Percentiles rank a stretch among this genome's conserved stretches.
These are phyloP conservation scores for Melanostoma scalare DNA, from an alignment of 2,888 invertebrate species.

Conservation along the genomic window DNA sequence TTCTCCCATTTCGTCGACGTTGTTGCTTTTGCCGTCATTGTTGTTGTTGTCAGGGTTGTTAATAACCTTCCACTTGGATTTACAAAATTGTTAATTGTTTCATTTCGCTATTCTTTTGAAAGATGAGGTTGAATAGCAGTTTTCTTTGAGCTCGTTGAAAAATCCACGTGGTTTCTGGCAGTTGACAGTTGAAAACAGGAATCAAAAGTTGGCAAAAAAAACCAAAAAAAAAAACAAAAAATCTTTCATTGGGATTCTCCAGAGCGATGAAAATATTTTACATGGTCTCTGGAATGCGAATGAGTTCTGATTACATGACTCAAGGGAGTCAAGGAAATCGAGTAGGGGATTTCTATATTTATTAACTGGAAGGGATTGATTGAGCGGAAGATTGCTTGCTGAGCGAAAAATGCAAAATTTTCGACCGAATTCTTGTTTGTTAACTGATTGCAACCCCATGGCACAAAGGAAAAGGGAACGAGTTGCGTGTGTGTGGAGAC, in stretches of 20 bases:
- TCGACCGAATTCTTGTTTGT: constrained; percentile 22
- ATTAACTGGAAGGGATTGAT: constrained; percentile 67
- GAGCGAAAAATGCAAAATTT: constrained; percentile 55
- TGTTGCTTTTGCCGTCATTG: not conserved
- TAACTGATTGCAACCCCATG: constrained; percentile 34
- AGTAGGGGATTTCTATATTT: constrained; percentile 48
- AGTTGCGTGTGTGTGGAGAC: constrained; percentile 10
- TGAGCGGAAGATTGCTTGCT: constrained; percentile 70
- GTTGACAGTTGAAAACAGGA: constrained; percentile 30
- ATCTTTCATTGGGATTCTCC: not conserved
- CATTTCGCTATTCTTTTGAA: constrained; percentile 14
- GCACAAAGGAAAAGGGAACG: not conserved
- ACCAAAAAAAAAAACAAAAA: not conserved
- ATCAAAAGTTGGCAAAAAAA: constrained; percentile 22
- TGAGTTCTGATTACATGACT: constrained; percentile 7
- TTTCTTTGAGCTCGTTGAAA: no score
- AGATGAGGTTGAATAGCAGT: no score
- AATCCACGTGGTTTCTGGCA: not conserved
- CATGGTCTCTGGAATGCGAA: constrained; percentile 26
- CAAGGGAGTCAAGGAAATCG: not conserved
- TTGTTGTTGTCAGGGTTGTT: constrained; percentile 6
- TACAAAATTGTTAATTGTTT: constrained; percentile 42
- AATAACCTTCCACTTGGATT: constrained; percentile 34
- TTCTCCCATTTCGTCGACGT: not conserved
- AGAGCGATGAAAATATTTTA: constrained; percentile 32